Evolutionary conservation across 2,888 invertebrate genomes (phyloP), one percentile per base, ranked within the genome.

Genomic region (Drosophila suboccidentalis): DNA sequence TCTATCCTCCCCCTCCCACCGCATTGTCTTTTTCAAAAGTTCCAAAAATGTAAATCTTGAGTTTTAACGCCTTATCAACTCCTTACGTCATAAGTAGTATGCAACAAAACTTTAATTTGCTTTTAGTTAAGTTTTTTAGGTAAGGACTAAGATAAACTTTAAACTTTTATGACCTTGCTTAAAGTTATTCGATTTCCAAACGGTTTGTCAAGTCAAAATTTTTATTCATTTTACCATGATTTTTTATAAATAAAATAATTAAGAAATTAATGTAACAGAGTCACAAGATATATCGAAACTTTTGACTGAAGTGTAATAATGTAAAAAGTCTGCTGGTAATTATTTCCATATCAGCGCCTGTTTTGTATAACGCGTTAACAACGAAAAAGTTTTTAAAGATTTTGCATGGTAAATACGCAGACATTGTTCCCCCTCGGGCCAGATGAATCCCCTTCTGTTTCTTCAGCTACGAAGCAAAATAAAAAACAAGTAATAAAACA

Each of bases 271-370:
- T 15, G 36, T 29, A 47, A 39, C 26, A 11, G 46, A 15, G 29
- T 49, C 39, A 19, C 11, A 15, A 17, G 15, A 15, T 41, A 26
- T 54, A 39, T 26, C 29, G 17, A 36, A 38, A 38, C 22, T 36
- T 26, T 22, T 8, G 1, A 3, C 29, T 36, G 38, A 46, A 43
- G n/a, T 49, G n/a, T 64, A 61, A 55, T 62, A 64, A 51, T 65
- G 22, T 61, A 41, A 55, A 66, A 65, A 67, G 69, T 89, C 89
- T 89, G 84, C 70, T 68, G 70, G 73, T 77, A 87, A 89, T 84
- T 89, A 84, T 82, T 89, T 87, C 86, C 88, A 85, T 71, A 69
- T 64, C 80, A 80, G 72, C 84, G 89, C 87, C 73, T 71, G 64
- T 60, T 51, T 66, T 71, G 58, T 67, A 49, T 61, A 26, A 47